Base-by-base conservation (phyloP, 1,140 invertebrate species). In the Agrypnia vestita region DNA sequence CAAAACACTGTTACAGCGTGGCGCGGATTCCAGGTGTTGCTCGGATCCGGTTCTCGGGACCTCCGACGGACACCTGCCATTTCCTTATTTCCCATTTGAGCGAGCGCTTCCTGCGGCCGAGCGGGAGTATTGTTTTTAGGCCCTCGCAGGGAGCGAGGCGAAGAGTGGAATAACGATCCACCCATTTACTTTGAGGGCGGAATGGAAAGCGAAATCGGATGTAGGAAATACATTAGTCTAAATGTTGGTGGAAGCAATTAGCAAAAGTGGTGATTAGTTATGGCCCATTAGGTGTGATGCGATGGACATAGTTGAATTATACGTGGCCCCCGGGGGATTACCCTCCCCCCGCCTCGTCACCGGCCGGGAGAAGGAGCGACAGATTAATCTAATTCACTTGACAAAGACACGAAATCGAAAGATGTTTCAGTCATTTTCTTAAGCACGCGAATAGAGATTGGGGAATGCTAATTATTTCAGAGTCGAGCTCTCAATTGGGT, bases 261-360 rank as follows among this genome's bases (percentile, higher is more conserved):
- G 64, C 75, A 77, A 82, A 82, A 82, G 77, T 79, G 80, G 80
- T 67, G 71, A 79, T 82, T 82, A 82, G 80, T 76, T 74, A 74
- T 78, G 80, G 80, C 74, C 76, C 80, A 79, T 79, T 82, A 76
- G 77, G 53, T 76, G 67, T 72, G 77, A 82, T 77, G 71, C 73
- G 74, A 49, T 53, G 74, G 73, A 72, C 64, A 51, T 46, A 72
- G 64, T 64, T 62, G 77, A 74, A 74, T 64, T 73, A 62, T 62
- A 72, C 15, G 67, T 43, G 47, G 12, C 35, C 69, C 69, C 19
- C 19, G 4, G 35, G 62, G 12, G 1, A 12, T 11, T 17, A 17
- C 17, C 21, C 1, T 12, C 15, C 4, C 13, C 15, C 56, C 51
- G 47, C 21, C 47, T 19, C 10, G 53, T 11, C 12, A 19, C 8